Base-by-base conservation (phyloP, 2,888 invertebrate genomes). In the Harpagoxenus sublaevis region DNA sequence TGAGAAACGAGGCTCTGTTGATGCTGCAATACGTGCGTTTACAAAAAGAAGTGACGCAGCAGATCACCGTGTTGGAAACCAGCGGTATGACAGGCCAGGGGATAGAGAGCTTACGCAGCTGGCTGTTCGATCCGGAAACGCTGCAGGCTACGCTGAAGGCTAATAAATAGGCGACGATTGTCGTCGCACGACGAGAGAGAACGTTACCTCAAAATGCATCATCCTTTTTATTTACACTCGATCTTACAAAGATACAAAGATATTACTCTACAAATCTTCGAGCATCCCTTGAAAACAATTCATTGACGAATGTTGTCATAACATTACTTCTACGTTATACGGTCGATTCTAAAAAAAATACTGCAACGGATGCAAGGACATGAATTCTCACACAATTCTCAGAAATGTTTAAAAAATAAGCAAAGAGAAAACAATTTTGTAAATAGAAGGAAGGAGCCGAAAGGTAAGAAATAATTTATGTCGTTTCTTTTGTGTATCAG, bases 1-100 rank as follows among this genome's bases (percentile, higher is more conserved):
- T 98, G 98, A 96, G 98, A 71, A 98, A 98, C 93, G 98, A 98
- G 93, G 98, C 98, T 0, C 95, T 98, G 42, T 95, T 98, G 2
- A 98, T 98, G 97, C 95, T 98, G 87, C 98, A 98, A 94, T 96
- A 97, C 95, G 96, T 96, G 9, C 96, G 97, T 65, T 95, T 98
- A 35, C 96, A 97, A 89, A 96, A 96, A 42, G 97, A 98, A 95
- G 96, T 97, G 15, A 95, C 95, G 2, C 97, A 97, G 92, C 96
- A 96, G 39, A 96, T 98, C 0, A 96, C 96, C 1, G 96, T 98
- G 57, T 95, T 97, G 3, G 98, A 98, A 95, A 97, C 97, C 0
- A 97, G 98, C 82, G 97, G 97, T 0, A 96, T 98, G 62, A 96
- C 96, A 15, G 97, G 97, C 0, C 96, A 96, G 85, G 98, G 98